Conservation (phyloP, 2,888 invertebrate genomes). For the Heliconius ismenius region DNA sequence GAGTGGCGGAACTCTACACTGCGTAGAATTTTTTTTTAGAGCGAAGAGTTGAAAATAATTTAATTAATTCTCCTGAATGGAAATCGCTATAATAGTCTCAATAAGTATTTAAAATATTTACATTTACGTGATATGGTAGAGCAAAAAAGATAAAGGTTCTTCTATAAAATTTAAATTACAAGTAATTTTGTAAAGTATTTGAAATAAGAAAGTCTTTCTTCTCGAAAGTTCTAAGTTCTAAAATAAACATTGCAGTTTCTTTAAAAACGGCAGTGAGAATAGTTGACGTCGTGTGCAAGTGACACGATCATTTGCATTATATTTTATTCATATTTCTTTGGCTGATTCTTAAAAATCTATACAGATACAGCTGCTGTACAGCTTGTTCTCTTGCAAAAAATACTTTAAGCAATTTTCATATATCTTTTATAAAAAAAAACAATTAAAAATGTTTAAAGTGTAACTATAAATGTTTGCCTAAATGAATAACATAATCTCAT, state of each 20-base stretch:
- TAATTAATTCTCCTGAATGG: neutral
- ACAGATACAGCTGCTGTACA: no score
- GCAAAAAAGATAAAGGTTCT: neutral
- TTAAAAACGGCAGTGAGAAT: neutral
- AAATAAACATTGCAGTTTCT: neutral
- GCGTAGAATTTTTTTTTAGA: neutral
- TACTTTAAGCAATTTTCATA: no score
- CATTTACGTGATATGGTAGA: neutral
- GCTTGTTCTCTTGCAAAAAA: no score
- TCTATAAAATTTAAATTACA: neutral
- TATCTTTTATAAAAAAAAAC: no score
- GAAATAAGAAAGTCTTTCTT: neutral
- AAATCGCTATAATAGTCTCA: neutral
- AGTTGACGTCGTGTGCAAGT: neutral
- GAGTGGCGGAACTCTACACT: neutral
- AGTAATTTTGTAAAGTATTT: neutral
- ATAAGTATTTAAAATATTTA: neutral
- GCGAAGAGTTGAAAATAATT: neutral
- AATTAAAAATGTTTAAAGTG: no score
- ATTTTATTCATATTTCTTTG: conserved; percentile 9
- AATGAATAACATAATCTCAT: no score
- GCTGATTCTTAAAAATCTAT: neutral
- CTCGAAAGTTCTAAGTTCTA: neutral
- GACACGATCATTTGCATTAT: neutral
- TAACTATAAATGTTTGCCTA: no score